Conservation (phyloP, 2,113 vertebrate genomes). For the Crotalus tigris region DNA sequence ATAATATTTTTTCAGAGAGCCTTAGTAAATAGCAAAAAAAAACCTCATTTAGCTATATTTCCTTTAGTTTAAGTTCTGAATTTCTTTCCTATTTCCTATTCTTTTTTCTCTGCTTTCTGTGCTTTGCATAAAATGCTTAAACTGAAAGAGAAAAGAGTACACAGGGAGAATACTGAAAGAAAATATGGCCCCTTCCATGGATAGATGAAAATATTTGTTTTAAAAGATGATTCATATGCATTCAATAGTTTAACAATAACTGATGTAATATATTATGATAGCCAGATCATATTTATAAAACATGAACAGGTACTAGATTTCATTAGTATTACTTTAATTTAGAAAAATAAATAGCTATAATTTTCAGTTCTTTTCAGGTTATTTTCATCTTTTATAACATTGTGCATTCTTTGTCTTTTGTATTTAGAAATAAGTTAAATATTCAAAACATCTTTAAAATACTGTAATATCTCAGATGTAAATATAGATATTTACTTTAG, state of each 20-base stretch:
- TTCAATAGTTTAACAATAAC: conserved; percentile 49
- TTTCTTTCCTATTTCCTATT: not conserved
- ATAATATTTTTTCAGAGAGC: not conserved
- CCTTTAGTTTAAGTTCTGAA: not conserved
- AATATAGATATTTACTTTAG: not conserved
- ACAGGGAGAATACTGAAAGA: not conserved
- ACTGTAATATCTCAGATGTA: not conserved
- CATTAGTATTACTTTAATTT: conserved; percentile 75
- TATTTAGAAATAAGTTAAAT: not conserved
- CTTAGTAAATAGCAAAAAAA: not conserved
- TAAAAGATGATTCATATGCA: conserved; percentile 54
- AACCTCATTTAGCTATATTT: not conserved
- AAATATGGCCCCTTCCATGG: not conserved
- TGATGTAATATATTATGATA: conserved; percentile 66
- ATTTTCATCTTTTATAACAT: not conserved
- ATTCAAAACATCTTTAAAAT: not conserved
- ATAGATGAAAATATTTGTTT: conserved; percentile 34
- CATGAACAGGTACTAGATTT: conserved; percentile 41
- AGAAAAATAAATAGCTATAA: conserved; percentile 74
- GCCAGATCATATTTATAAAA: conserved; percentile 68
- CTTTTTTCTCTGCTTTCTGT: not conserved
- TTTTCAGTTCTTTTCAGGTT: conserved; percentile 33
- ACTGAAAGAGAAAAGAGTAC: not conserved
- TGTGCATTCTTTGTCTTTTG: not conserved
- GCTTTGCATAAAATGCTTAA: not conserved